Percentiles rank a stretch among this genome's conserved stretches.
Evolutionary conservation across 2,113 vertebrate genomes (phyloP).

Genomic region (Oostethus manadensis): DNA sequence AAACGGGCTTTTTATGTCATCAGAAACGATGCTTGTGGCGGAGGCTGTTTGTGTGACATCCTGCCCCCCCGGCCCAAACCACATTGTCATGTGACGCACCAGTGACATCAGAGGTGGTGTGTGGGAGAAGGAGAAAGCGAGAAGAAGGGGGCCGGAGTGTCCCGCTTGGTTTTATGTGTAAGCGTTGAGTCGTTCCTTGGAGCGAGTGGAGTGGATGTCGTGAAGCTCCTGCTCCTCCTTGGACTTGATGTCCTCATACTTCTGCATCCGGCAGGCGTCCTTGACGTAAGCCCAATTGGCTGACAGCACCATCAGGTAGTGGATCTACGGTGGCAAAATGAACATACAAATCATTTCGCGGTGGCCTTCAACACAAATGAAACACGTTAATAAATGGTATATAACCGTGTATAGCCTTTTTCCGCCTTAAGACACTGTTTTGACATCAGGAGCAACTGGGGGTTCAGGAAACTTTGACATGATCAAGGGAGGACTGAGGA

Average conservation of each 20-base stretch:
- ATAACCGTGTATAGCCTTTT: too few species aligned
- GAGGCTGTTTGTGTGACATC: conserved; percentile 48
- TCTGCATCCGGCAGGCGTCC: conserved; percentile 97
- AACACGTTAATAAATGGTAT: too few species aligned
- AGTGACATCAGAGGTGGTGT: conserved; percentile 63
- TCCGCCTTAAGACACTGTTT: too few species aligned
- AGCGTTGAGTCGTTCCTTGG: conserved; percentile 98
- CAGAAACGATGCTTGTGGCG: conserved; percentile 64
- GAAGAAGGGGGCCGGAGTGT: conserved; percentile 40
- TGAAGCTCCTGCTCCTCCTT: conserved; percentile 99
- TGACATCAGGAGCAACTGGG: too few species aligned
- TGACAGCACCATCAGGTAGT: conserved; percentile 98
- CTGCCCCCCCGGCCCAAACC: conserved; percentile 44
- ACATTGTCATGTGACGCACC: conserved; percentile 71
- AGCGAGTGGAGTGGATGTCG: conserved; percentile 98
- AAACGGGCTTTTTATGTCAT: conserved; percentile 63
- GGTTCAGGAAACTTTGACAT: too few species aligned
- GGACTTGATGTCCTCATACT: conserved; percentile 98
- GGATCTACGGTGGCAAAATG: conserved; percentile 74
- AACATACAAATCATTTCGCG: neutral
- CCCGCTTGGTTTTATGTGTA: conserved; percentile 85
- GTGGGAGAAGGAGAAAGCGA: conserved; percentile 44
- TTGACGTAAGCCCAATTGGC: conserved; percentile 99
- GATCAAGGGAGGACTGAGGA: too few species aligned
- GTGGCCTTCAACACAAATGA: too few species aligned